These are phyloP conservation scores for Hippotragus niger DNA, from an alignment of 2,113 vertebrate species.

Conservation along the genomic window DNA sequence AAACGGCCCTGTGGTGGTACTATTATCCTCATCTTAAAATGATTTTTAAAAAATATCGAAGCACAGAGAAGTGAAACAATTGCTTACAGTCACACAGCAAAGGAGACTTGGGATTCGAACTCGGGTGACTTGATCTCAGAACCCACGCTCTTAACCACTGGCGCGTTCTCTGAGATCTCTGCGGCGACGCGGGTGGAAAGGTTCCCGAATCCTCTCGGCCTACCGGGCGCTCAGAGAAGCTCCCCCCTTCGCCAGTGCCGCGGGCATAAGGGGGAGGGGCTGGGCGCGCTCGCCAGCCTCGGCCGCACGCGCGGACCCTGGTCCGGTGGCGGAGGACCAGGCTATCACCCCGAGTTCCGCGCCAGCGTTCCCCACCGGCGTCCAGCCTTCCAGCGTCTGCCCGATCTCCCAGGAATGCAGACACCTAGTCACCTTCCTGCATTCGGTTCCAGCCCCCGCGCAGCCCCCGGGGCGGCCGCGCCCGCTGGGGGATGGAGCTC, in stretches of 20 bases:
- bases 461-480: fast-evolving
- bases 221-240: neutral
- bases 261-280: fast-evolving
- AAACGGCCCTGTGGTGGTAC: neutral
- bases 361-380: fast-evolving
- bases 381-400: too few relatives aligned
- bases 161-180: neutral
- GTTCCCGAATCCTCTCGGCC: fast-evolving
- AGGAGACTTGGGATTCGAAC: neutral
- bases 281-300: fast-evolving
- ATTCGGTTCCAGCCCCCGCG: fast-evolving
- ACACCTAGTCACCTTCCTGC: too few relatives aligned
- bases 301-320: neutral
- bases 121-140: neutral
- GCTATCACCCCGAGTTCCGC: neutral
- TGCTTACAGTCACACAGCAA: neutral
- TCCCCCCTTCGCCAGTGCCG: fast-evolving
- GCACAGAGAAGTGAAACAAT: neutral
- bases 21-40: neutral
- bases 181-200: fast-evolving
- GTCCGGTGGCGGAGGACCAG: neutral
- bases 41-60: too few relatives aligned
- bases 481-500: fast-evolving
- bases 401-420: fast-evolving
- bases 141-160: neutral